Evolutionary conservation across 1,140 invertebrate species (phyloP).

Genomic region (Heliothis subflexa): DNA sequence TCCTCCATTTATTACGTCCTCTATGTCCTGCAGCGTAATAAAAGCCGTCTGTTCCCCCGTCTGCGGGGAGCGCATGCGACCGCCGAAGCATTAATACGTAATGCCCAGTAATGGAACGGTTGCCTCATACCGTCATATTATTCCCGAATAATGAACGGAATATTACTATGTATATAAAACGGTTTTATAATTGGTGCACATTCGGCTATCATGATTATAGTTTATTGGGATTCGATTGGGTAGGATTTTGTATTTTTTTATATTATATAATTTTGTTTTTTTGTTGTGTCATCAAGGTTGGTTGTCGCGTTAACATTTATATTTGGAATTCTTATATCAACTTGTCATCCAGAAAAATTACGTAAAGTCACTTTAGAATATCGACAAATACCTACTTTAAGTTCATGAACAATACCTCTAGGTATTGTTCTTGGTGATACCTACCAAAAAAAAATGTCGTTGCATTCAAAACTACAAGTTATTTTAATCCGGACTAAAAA

Average conservation of each 20-base stretch:
- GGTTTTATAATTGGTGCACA: slow-evolving; percentile 45
- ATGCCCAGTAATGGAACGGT: slow-evolving; percentile 73
- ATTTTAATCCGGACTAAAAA: background rate
- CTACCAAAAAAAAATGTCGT: too few relatives aligned
- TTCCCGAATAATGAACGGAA: slow-evolving; percentile 49
- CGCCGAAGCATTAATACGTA: slow-evolving; percentile 68
- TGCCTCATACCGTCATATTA: slow-evolving; percentile 36
- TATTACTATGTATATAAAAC: slow-evolving; percentile 36
- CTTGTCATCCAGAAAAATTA: too few relatives aligned
- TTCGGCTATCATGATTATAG: background rate
- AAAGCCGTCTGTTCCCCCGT: slow-evolving; percentile 29
- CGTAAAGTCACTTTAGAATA: too few relatives aligned
- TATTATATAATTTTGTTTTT: background rate
- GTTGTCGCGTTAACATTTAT: too few relatives aligned
- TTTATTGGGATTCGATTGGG: slow-evolving; percentile 23
- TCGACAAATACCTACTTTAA: too few relatives aligned
- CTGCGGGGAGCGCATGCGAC: slow-evolving; percentile 30
- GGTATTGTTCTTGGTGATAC: too few relatives aligned
- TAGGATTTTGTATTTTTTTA: background rate
- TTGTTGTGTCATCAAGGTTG: background rate
- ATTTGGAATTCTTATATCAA: too few relatives aligned
- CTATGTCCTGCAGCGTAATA: slow-evolving; percentile 14
- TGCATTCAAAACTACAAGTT: background rate
- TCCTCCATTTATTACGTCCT: background rate
- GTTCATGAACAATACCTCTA: too few relatives aligned